Evolutionary conservation across 1,140 invertebrate species (phyloP), one percentile per base, ranked within the genome.

Genomic region (Sarcophaga peregrina): DNA sequence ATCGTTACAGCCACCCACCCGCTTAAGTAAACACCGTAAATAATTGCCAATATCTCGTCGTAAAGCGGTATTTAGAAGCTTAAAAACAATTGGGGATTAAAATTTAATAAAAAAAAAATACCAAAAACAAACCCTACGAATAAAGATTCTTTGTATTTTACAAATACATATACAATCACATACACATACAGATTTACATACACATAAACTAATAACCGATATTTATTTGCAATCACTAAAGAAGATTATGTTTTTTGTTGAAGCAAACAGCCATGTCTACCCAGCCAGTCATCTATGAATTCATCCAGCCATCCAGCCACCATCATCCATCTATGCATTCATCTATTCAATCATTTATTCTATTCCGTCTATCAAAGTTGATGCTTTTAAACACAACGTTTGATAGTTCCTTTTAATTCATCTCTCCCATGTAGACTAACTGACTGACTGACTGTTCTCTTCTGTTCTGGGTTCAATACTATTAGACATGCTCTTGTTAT

Each of bases 41-140:
- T 68, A 68, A 68, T 68, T 68, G 62, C 62, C 62, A 68, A 68
- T 68, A 68, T 68, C n/a, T 68, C n/a, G n/a, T 68, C n/a, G n/a
- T 20, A 68, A 68, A 68, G n/a, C 62, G 17, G 17, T 58, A 58
- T 68, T 68, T 6, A 68, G 62, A 20, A 68, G 62, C 62, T 68
- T 68, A 68, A 68, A 68, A 68, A 68, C 17, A 68, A 68, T 68
- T 20, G 62, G 20, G 20, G 62, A 68, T 68, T 68, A 52, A 3
- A 68, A 68, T 20, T 68, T 68, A 68, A 68, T 68, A 68, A 68
- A 68, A 68, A 8, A 68, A 37, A 37, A 37, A 1, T 1, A 37
- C 25, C 25, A 37, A 37, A 1, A 37, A 37, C 25, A 4, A 37
- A 37, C 25, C 25, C 25, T 2, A 37, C 25, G 25, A 37, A 37